phyloP scores from a whole-genome alignment of 2,888 invertebrate genomes.

The Epinotia ramella region DNA sequence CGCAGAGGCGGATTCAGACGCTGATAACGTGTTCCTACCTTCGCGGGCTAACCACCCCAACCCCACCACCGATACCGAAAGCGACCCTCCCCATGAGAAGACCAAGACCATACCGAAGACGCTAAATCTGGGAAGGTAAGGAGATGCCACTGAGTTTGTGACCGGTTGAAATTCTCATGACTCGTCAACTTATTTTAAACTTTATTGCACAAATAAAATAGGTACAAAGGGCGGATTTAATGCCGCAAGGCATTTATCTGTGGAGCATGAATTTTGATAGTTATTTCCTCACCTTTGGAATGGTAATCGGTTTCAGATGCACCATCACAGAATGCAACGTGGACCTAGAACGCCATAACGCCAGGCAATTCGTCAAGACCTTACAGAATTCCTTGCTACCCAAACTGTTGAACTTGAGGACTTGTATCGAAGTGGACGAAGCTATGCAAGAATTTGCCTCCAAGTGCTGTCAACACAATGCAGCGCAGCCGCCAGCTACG shows the following conservation, averaged over 20 bases:
- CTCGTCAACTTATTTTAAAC: neutral
- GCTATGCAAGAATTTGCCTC: conserved; percentile 97
- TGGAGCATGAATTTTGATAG: neutral
- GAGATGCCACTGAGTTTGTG: neutral
- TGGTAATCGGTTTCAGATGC: conserved; percentile 65
- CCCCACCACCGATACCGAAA: conserved; percentile 58
- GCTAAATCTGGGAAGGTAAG: conserved; percentile 77
- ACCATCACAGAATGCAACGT: conserved; percentile 88
- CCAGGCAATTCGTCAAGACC: conserved; percentile 92
- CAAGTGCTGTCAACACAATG: conserved; percentile 93
- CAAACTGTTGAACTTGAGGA: conserved; percentile 89
- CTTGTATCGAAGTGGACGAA: conserved; percentile 96
- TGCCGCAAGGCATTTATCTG: neutral
- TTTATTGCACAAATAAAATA: too few relatives aligned
- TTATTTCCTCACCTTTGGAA: neutral
- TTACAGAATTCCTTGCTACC: conserved; percentile 91
- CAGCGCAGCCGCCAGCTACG: conserved; percentile 86
- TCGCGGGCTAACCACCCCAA: conserved; percentile 72
- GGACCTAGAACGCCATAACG: conserved; percentile 94
- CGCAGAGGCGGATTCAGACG: conserved; percentile 80
- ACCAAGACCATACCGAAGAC: conserved; percentile 77
- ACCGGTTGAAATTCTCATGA: neutral
- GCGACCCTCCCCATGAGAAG: conserved; percentile 59
- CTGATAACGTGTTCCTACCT: conserved; percentile 80
- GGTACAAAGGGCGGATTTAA: too few relatives aligned